A percentile compares a stretch with the other conserved stretches of the same genome.
Conservation (phyloP, 2,797 vertebrate species). For the Pygocentrus nattereri region DNA sequence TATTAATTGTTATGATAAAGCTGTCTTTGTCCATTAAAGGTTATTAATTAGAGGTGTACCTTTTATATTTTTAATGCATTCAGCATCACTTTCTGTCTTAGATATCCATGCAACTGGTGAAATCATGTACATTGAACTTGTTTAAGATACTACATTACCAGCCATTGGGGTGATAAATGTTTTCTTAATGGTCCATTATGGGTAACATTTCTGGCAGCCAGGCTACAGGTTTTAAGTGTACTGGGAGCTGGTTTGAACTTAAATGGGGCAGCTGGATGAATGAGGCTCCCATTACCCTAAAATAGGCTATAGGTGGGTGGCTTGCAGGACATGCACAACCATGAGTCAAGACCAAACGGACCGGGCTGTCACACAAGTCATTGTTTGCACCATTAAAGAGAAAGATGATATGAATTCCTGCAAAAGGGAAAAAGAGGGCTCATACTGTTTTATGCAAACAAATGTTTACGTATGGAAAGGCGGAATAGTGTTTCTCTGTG, state of each 20-base stretch:
- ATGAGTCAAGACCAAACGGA: conserved; percentile 46
- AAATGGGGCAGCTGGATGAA: conserved; percentile 57
- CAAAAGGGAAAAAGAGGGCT: not conserved
- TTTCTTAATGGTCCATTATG: conserved; percentile 57
- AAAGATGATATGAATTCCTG: conserved; percentile 26
- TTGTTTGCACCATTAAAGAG: conserved; percentile 36
- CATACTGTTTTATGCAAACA: conserved; percentile 5
- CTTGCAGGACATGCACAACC: conserved; percentile 20
- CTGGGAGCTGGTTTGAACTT: conserved; percentile 49
- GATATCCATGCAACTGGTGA: conserved; percentile 16
- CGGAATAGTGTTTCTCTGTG: not conserved
- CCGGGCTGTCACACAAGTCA: conserved; percentile 36
- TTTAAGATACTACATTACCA: conserved; percentile 39
- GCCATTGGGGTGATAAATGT: conserved; percentile 46
- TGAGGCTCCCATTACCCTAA: conserved; percentile 47
- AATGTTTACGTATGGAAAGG: not conserved
- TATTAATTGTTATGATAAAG: conserved; percentile 12
- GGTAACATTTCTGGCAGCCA: conserved; percentile 27
- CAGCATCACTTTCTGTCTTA: not conserved
- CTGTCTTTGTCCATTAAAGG: conserved; percentile 16
- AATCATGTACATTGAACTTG: conserved; percentile 34
- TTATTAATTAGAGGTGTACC: not conserved
- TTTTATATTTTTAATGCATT: conserved; percentile 27
- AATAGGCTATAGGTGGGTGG: conserved; percentile 45
- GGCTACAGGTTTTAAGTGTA: conserved; percentile 53